Percentiles rank a stretch among this genome's conserved stretches.
Evolutionary conservation across 53 echinoderm and acorn worm species (phyloP).

Genomic region (Pentamera pediparva): DNA sequence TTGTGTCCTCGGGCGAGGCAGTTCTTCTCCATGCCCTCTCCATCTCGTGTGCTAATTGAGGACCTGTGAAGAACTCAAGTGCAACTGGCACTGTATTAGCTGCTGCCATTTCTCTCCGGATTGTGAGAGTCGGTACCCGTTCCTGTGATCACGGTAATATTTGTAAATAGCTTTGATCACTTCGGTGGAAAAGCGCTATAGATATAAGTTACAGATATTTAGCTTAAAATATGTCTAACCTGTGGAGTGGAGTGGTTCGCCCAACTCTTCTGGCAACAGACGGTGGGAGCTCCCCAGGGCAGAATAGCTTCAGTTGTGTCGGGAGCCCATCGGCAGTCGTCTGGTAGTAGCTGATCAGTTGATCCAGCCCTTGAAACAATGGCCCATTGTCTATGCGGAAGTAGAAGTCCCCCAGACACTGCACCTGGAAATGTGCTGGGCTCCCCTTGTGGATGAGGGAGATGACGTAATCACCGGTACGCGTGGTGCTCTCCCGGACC

Average conservation of each 20-base stretch:
- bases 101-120: too few relatives aligned
- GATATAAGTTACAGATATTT: too few relatives aligned
- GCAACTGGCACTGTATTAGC: too few relatives aligned
- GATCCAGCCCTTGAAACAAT: constrained; percentile 81
- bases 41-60: too few relatives aligned
- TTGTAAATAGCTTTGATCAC: too few relatives aligned
- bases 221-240: constrained; percentile 41
- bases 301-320: constrained; percentile 71
- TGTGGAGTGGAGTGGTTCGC: constrained; percentile 86
- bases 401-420: constrained; percentile 88
- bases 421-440: constrained; percentile 91
- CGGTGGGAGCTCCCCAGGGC: constrained; percentile 75
- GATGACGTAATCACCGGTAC: constrained; percentile 78
- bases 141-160: too few relatives aligned
- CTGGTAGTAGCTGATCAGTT: constrained; percentile 74
- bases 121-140: too few relatives aligned
- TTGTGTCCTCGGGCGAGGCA: too few relatives aligned
- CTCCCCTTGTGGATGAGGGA: constrained; percentile 72
- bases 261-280: constrained; percentile 66
- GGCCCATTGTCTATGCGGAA: constrained; percentile 91
- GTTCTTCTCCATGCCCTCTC: too few relatives aligned
- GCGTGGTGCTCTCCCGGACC: constrained; percentile 83
- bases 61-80: too few relatives aligned
- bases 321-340: constrained; percentile 77
- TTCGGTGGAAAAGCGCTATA: too few relatives aligned